Conservation (phyloP, 2,888 invertebrate genomes). For the Cerastis leucographa region DNA sequence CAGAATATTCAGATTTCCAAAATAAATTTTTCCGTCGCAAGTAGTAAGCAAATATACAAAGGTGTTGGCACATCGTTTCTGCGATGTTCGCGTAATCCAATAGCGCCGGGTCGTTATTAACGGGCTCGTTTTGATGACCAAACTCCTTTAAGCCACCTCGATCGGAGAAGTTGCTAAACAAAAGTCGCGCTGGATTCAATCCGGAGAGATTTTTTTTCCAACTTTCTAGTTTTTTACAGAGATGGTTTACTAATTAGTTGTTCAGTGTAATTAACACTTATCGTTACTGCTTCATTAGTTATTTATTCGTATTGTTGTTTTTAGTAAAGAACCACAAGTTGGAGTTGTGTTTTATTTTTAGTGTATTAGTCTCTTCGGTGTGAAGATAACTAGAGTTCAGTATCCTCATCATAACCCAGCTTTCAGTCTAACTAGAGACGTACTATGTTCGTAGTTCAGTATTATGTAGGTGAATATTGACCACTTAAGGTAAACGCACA, state of each 20-base stretch:
- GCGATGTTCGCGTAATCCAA: conserved; percentile 40
- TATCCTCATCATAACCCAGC: neutral
- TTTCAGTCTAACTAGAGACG: neutral
- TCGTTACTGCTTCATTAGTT: conserved; percentile 16
- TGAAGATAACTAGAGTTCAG: neutral
- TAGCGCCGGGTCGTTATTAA: conserved; percentile 47
- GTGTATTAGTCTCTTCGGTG: too few relatives aligned
- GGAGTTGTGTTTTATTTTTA: too few relatives aligned
- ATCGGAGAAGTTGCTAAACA: conserved; percentile 24
- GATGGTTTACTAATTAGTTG: conserved; percentile 18
- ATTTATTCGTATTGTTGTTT: neutral
- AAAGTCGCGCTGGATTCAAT: conserved; percentile 36
- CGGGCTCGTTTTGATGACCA: conserved; percentile 38
- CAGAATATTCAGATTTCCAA: neutral
- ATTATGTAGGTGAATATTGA: neutral
- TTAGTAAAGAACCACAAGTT: neutral
- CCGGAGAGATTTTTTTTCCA: conserved; percentile 2
- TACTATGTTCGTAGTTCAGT: neutral
- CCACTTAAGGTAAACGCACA: neutral
- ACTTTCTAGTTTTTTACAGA: conserved; percentile 4
- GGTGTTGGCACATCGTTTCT: conserved; percentile 26
- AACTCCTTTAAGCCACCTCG: conserved; percentile 27
- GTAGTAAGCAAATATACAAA: conserved; percentile 14
- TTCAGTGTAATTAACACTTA: conserved; percentile 29
- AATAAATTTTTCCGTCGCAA: neutral